These are phyloP conservation scores for honey bee (Apis mellifera) DNA, from an alignment of 1,140 invertebrate species.

Conservation along the genomic window DNA sequence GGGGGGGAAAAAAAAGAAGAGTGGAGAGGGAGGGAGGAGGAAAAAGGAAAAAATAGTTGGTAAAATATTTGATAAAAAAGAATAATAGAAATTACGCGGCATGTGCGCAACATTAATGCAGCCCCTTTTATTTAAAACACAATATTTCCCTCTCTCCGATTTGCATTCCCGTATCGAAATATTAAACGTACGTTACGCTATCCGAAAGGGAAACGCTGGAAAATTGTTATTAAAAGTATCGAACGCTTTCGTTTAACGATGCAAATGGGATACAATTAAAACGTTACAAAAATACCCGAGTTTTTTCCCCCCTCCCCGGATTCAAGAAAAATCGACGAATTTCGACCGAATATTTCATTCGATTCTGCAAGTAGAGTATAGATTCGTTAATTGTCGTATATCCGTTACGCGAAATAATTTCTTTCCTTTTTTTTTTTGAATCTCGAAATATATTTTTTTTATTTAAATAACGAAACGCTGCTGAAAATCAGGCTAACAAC, in stretches of 20 bases:
- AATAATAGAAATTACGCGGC: constrained; percentile 12
- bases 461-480: too few species aligned
- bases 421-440: too few species aligned
- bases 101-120: constrained; percentile 3
- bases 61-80: constrained; percentile 13
- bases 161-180: constrained; percentile 6
- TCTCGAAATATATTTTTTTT: too few species aligned
- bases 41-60: background rate
- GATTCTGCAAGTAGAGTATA: background rate
- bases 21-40: background rate
- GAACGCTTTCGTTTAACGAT: background rate
- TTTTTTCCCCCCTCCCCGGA: too few species aligned
- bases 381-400: background rate
- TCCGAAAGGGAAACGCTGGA: background rate
- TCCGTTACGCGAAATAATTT: too few species aligned
- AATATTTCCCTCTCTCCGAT: background rate
- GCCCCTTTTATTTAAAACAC: constrained; percentile 10
- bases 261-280: background rate
- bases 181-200: background rate
- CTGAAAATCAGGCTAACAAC: too few species aligned
- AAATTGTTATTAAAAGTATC: constrained; percentile 10
- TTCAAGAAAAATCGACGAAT: too few species aligned
- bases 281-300: background rate
- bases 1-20: background rate
- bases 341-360: background rate